Evolutionary conservation across 2,888 invertebrate genomes (phyloP).

Genomic region (Conomelus anceps): DNA sequence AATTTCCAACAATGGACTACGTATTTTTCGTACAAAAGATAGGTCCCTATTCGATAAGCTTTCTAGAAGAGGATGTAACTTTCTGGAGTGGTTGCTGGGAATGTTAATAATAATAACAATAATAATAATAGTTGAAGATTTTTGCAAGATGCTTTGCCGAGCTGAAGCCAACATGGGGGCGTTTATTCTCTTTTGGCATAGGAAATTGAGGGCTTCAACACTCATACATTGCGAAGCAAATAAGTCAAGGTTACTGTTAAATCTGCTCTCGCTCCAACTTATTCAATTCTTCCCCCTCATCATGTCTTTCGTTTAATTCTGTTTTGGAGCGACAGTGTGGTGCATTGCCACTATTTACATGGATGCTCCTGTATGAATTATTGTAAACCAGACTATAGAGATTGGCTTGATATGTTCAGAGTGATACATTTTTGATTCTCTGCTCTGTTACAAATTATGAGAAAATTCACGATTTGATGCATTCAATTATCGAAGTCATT

Average conservation of each 20-base stretch:
- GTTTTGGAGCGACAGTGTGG: background rate
- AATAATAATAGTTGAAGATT: too few relatives aligned
- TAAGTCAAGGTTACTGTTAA: background rate
- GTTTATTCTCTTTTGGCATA: background rate
- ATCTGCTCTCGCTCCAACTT: background rate
- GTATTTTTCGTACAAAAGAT: background rate
- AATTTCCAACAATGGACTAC: background rate
- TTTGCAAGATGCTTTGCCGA: background rate
- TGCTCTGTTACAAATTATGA: too few relatives aligned
- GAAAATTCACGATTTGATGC: too few relatives aligned
- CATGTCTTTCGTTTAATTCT: background rate
- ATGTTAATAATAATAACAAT: background rate
- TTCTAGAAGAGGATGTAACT: background rate
- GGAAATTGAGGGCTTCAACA: background rate
- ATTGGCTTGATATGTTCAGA: background rate
- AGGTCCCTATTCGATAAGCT: background rate
- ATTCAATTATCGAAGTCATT: too few relatives aligned
- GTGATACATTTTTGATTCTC: too few relatives aligned
- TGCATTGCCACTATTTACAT: background rate
- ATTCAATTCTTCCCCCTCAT: background rate
- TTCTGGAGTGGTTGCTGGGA: background rate
- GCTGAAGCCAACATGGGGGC: background rate
- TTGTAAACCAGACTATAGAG: background rate
- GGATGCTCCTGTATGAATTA: background rate
- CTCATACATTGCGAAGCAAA: background rate